Evolutionary conservation across 2,888 invertebrate species (phyloP), one percentile per base, ranked within the genome.

Genomic region (Drosophila parthenogenetica): DNA sequence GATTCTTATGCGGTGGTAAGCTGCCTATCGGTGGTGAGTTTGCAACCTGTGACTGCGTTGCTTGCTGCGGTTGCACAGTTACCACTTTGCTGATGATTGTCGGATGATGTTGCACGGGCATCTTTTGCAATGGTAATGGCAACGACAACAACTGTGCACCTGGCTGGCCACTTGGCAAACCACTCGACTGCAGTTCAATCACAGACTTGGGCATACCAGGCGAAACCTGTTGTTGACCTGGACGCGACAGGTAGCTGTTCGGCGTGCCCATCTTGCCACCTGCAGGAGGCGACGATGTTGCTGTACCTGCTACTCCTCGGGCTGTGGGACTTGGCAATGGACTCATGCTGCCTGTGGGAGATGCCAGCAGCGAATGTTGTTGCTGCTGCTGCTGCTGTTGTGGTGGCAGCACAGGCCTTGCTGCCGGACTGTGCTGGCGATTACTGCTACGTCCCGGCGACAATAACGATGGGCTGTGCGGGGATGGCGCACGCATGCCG

Each of bases 321-420:
- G 74, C 55, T 5, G 82, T 82, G 0, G 93, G 87, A 78, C 91
- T 93, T 2, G 93, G 92, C 49, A 94, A 91, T 40, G 92, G 87
- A 50, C 82, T 86, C 60, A 77, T 83, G 19, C 69, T 76, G 67
- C 77, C 63, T 2, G 85, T 72, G 5, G 87, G 75, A 3, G 88
- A 79, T 4, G 79, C 73, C 40, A 83, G 48, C 5, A 77, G 39
- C 13, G 68, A 55, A 32, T 82, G 83, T 32, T 77, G 81, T 8
- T 49, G 73, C 13, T 71, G 73, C 19, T 77, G 85, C 22, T 73
- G 77, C 25, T 66, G 70, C 14, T 73, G 77, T 3, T 61, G 77
- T 11, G 42, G 48, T 29, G 43, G 46, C 25, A 58, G 48, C 8
- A 67, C 54, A 0, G 69, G 43, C 13, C 87, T 59, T 1, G 67